phyloP scores from a whole-genome alignment of 2,113 vertebrate genomes.

The Phalacrocorax brasilianus region DNA sequence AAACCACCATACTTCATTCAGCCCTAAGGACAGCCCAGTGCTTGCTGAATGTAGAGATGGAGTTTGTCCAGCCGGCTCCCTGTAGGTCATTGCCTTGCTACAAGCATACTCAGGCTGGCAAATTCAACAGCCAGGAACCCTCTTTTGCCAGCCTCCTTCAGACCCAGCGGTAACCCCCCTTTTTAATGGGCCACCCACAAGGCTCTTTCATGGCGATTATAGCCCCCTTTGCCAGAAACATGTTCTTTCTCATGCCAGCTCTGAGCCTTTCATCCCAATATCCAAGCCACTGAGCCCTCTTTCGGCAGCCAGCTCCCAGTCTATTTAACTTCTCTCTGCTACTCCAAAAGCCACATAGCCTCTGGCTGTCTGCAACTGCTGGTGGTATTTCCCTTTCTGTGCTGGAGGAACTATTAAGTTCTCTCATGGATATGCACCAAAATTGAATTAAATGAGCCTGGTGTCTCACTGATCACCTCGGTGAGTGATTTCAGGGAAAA shows the following conservation, averaged over 20 bases:
- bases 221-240: slow-evolving; percentile 23
- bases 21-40: not conserved
- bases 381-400: not conserved
- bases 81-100: slow-evolving; percentile 11
- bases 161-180: not conserved
- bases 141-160: slow-evolving; percentile 31
- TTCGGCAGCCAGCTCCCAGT: not conserved
- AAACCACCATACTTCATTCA: not conserved
- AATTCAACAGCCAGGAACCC: not conserved
- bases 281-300: not conserved
- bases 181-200: slow-evolving; percentile 47
- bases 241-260: slow-evolving; percentile 11
- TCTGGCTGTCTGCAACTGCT: not conserved
- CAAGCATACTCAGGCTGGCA: slow-evolving; percentile 11
- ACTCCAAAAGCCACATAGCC: slow-evolving; percentile 30
- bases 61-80: not conserved
- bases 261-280: slow-evolving; percentile 45
- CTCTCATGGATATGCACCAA: not conserved
- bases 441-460: not conserved
- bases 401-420: not conserved
- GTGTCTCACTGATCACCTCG: not conserved
- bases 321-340: slow-evolving; percentile 34
- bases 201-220: slow-evolving; percentile 43
- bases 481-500: not conserved
- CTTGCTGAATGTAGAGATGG: not conserved